Percentiles rank a stretch among this genome's conserved stretches.
Conservation (phyloP, 2,888 invertebrate species). For the Lasioglossum lativentre region DNA sequence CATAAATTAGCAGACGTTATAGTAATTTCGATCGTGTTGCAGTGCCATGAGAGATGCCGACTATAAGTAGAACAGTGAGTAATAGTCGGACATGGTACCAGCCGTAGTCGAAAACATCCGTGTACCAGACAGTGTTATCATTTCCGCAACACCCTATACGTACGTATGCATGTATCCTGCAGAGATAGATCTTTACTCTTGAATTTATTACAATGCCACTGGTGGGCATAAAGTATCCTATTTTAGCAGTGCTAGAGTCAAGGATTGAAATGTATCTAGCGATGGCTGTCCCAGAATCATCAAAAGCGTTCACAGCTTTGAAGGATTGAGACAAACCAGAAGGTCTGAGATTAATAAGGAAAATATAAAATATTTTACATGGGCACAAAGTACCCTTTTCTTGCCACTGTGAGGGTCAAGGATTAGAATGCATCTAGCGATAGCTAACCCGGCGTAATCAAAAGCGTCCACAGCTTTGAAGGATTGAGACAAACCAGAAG, state of each 20-base stretch:
- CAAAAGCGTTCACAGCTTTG: not conserved
- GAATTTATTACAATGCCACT: not conserved
- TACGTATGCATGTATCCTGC: not conserved
- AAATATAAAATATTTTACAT: too few relatives aligned
- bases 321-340: accelerated
- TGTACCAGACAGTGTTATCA: conserved; percentile 5
- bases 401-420: not conserved
- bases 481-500: too few relatives aligned
- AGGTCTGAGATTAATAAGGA: not conserved
- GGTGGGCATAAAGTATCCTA: too few relatives aligned
- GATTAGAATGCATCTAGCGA: not conserved
- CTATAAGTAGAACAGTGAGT: conserved; percentile 7
- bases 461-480: too few relatives aligned
- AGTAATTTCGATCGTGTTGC: not conserved
- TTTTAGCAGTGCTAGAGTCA: too few relatives aligned
- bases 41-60: not conserved
- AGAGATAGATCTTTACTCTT: not conserved
- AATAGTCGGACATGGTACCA: not conserved
- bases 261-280: too few relatives aligned
- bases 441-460: too few relatives aligned
- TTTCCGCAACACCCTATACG: not conserved
- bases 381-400: not conserved
- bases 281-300: not conserved
- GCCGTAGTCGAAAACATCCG: not conserved
- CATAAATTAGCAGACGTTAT: not conserved